These are phyloP conservation scores for Eleginops maclovinus DNA, from an alignment of 2,113 vertebrate species.

Conservation along the genomic window DNA sequence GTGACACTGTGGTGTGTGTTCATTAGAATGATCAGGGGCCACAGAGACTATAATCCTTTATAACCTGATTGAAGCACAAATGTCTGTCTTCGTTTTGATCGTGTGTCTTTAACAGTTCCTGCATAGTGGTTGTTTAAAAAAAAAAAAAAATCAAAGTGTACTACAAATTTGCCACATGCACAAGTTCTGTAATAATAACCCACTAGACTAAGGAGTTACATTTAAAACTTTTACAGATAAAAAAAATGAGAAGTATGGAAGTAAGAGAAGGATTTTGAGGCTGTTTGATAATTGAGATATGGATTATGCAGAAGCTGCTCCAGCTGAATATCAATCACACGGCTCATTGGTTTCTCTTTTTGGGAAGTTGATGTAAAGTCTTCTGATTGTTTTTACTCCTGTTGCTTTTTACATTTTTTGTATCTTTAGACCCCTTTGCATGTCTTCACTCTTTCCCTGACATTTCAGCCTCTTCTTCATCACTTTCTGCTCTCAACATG, in stretches of 20 bases:
- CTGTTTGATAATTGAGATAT: conserved; percentile 36
- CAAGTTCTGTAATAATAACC: conserved; percentile 3
- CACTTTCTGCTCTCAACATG: conserved; percentile 18
- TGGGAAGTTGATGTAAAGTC: conserved; percentile 45
- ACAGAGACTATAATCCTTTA: conserved; percentile 49
- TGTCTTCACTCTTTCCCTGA: not conserved
- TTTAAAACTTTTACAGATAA: conserved; percentile 6
- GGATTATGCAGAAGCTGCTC: conserved; percentile 41
- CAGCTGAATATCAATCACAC: conserved; percentile 29
- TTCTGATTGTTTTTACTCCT: conserved; percentile 30
- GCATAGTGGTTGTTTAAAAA: not conserved
- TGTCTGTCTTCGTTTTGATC: not conserved
- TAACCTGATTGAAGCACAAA: conserved; percentile 47
- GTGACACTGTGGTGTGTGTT: conserved; percentile 48
- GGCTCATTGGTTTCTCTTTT: conserved; percentile 8
- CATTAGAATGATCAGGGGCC: conserved; percentile 60
- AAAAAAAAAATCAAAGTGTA: not conserved
- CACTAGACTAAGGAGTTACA: not conserved
- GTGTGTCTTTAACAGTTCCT: not conserved
- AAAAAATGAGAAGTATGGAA: not conserved
- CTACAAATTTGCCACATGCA: not conserved
- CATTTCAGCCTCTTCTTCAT: not conserved
- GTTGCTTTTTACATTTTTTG: too few relatives aligned
- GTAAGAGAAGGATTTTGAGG: conserved; percentile 26
- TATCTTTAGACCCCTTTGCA: not conserved